phyloP scores from a whole-genome alignment of 2,113 vertebrate species.

The Condylura cristata region DNA sequence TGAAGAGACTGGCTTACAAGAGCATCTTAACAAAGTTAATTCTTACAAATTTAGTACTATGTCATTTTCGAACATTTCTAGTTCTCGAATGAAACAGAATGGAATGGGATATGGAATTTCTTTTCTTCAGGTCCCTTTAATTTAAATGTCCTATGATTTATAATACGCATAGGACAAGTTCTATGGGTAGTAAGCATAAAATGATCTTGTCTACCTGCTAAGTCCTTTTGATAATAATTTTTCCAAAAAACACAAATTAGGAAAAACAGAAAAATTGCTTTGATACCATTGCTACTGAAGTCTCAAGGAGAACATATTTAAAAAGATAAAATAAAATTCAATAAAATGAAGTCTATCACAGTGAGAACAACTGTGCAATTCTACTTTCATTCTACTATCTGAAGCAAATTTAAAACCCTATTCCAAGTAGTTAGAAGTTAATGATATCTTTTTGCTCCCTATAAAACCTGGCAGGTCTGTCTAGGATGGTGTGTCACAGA shows the following conservation, averaged over 20 bases:
- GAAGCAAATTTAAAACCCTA: slow-evolving; percentile 74
- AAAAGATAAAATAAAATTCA: slow-evolving; percentile 42
- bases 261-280: background rate
- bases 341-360: slow-evolving; percentile 8
- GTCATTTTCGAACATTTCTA: background rate
- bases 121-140: background rate
- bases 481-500: slow-evolving; percentile 54
- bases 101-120: background rate
- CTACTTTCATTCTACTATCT: slow-evolving; percentile 40
- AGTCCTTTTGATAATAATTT: background rate
- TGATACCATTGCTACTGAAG: background rate
- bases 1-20: background rate
- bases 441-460: slow-evolving; percentile 70
- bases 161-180: background rate
- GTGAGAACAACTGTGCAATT: slow-evolving; percentile 35
- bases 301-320: background rate
- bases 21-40: background rate
- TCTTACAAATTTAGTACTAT: slow-evolving; percentile 2
- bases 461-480: slow-evolving; percentile 66
- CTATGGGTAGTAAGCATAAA: background rate
- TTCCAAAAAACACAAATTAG: background rate
- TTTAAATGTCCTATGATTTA: background rate
- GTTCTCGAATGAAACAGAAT: background rate
- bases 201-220: background rate
- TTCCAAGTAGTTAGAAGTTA: slow-evolving; percentile 72